Evolutionary conservation across 2,888 invertebrate genomes (phyloP).

Genomic region (Alentia gelatinosa): DNA sequence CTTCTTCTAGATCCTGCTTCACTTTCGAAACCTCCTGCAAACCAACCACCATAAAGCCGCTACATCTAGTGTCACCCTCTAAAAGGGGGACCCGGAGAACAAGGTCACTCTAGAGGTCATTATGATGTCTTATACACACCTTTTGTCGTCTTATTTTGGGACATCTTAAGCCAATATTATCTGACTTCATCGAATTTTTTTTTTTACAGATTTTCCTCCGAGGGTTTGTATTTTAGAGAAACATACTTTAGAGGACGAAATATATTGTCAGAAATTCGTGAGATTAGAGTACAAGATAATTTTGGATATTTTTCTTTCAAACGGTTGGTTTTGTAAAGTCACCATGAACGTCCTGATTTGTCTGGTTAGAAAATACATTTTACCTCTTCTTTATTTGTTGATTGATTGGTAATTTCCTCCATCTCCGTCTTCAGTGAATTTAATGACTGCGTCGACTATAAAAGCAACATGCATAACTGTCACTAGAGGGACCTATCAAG

Average conservation of each 20-base stretch:
- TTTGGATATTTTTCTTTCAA: neutral
- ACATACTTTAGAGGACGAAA: neutral
- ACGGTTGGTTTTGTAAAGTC: neutral
- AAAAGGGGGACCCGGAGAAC: neutral
- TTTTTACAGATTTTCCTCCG: neutral
- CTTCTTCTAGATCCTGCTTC: conserved; percentile 60
- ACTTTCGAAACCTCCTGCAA: conserved; percentile 48
- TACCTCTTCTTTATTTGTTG: conserved; percentile 36
- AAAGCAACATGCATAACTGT: conserved; percentile 41
- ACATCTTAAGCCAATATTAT: neutral
- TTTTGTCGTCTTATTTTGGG: neutral
- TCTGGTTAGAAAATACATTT: neutral
- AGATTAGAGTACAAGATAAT: no score
- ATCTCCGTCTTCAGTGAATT: conserved; percentile 42
- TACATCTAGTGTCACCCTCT: conserved; percentile 2
- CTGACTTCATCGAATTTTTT: neutral
- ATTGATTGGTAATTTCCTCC: neutral
- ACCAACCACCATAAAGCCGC: conserved; percentile 39
- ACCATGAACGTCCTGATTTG: no score
- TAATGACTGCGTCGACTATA: conserved; percentile 38
- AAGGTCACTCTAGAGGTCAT: neutral
- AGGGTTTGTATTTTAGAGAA: neutral
- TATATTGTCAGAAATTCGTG: no score
- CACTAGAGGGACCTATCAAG: conserved; percentile 17
- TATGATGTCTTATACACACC: neutral